Base-by-base conservation (phyloP, 2,797 vertebrate species). In the Rhyacichthys aspro region DNA sequence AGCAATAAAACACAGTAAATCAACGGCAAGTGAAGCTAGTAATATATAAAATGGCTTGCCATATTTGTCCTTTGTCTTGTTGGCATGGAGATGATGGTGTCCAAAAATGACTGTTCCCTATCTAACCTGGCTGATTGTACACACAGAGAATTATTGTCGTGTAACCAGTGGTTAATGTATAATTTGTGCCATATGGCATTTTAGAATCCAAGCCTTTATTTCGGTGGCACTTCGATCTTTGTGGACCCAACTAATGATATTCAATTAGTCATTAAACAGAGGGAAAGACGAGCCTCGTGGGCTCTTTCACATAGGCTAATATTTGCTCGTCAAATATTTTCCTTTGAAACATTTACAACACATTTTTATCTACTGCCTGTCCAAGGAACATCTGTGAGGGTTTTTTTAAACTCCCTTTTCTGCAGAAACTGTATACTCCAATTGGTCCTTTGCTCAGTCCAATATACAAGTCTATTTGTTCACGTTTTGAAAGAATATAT, bases 261-360 rank as follows among this genome's bases (percentile, higher is more conserved):
- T 90, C 94, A 94, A 94, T 95, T 95, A 95, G 94, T 93, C 90
- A 93, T 94, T 93, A 93, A 93, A 94, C 93, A 91, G 88, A 79
- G 80, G 86, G 79, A 91, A 93, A 90, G 88, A 92, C 91, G 88
- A 91, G 91, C 74, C 86, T 84, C 72, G 89, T 89, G 90, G 91
- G 89, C 74, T 52, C 90, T 91, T 93, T 93, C 89, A 87, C 90
- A 90, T 93, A 77, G 91, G 93, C 92, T 94, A 96, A 95, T 98
- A 94, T 98, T 98, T 98, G 92, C 95, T 97, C 88, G 94, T 95
- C 96, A 97, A 98, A 98, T 95, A 97, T 95, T 96, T 95, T 93
- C 89, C 91, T 93, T 90, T 91, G 92, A 87, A 93, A 92, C 89
- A 89, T 95, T 95, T 95, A 95, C 94, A 91, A 86, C 92, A 88